Evolutionary conservation across 2,113 vertebrate genomes (phyloP), one percentile per base, ranked within the genome.

Genomic region (Chionodraco myersi): DNA sequence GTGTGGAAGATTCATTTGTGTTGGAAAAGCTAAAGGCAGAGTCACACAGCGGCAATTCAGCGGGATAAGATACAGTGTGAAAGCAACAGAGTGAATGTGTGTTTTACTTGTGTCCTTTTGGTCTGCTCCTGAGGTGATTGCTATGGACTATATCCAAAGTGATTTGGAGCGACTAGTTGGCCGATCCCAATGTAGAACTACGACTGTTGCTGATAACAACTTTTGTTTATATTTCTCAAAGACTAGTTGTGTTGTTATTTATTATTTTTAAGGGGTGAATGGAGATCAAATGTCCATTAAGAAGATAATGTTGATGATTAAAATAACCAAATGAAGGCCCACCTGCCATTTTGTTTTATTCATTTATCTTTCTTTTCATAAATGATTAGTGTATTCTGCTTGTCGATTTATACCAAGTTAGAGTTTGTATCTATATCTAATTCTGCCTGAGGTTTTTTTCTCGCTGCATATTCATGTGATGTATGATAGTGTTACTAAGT

Each of bases 1-100:
- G 14, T 15, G 26, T 36, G n/a, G 69, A 51, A 58, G 77, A 73
- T 72, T 84, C 86, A 86, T 74, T 77, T 30, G 44, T 70, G 82
- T 52, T 68, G 26, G 12, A 58, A 45, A 58, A 26, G 21, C 11
- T 36, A 9, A 10, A 6, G 26, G 34, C 8, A 34, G 74, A 70
- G 58, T 36, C 34, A 21, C 30, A 69, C 11, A 45, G 45, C 72
- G 10, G 44, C 13, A 41, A 15, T 14, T 69, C 10, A 64, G 45
- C 51, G 61, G 59, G 77, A 64, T 14, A 48, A 36, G 36, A 51
- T 6, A 2, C 34, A 44, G 18, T 64, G 58, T 59, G 68, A 64
- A 75, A 76, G 59, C 34, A 41, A 60, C 30, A 75, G 36, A 6
- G 56, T 23, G 49, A 52, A 72, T 56, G 2, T 21, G 21, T 21